Evolutionary conservation across 2,113 vertebrate species (phyloP).

Genomic region (Narcine bancroftii): DNA sequence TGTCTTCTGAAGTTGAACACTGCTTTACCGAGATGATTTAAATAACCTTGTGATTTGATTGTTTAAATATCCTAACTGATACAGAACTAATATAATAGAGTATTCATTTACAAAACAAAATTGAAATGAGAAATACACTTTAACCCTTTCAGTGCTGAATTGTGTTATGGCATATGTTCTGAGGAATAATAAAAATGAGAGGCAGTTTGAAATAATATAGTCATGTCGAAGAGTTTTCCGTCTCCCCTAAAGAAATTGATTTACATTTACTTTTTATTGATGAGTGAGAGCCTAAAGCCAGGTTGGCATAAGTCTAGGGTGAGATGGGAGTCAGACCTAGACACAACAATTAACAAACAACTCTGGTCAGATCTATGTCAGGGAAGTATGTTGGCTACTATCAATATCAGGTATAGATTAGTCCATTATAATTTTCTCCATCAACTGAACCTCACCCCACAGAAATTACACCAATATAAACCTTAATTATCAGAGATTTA

Average conservation of each 20-base stretch:
- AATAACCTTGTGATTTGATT: conserved; percentile 18
- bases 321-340: too few species aligned
- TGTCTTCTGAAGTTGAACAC: not conserved
- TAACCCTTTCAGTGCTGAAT: not conserved
- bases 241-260: not conserved
- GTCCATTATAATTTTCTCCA: too few species aligned
- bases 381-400: too few species aligned
- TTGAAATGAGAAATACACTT: not conserved
- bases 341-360: too few species aligned
- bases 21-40: not conserved
- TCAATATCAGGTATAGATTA: too few species aligned
- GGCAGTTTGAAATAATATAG: not conserved
- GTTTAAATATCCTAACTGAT: not conserved
- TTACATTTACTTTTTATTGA: too few species aligned
- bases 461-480: too few species aligned
- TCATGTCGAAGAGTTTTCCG: not conserved
- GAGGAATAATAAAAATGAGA: not conserved
- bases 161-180: not conserved
- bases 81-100: not conserved
- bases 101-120: not conserved
- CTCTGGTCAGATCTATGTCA: too few species aligned
- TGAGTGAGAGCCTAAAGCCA: too few species aligned
- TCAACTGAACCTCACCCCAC: too few species aligned
- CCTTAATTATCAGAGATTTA: too few species aligned
- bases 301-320: too few species aligned